phyloP scores from a whole-genome alignment of 2,113 vertebrate genomes.

The Riparia riparia region DNA sequence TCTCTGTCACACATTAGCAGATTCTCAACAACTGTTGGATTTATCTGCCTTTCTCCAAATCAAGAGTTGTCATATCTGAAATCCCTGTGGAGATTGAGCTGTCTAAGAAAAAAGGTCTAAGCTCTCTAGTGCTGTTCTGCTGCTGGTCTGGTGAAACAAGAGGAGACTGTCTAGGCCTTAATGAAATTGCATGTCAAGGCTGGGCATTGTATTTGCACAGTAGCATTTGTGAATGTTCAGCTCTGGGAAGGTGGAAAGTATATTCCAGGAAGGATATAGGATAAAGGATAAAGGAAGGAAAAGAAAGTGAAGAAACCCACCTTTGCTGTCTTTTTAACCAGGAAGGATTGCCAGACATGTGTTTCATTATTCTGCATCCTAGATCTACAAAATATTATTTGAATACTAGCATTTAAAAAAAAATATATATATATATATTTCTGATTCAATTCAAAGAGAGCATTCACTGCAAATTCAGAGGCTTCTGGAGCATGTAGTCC shows the following conservation, averaged over 20 bases:
- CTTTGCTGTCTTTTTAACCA: not conserved
- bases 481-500: not conserved
- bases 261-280: not conserved
- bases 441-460: not conserved
- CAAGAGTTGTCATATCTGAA: not conserved
- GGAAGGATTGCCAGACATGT: not conserved
- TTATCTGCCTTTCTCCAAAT: not conserved
- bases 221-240: not conserved
- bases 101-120: not conserved
- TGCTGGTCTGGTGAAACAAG: not conserved
- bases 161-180: not conserved
- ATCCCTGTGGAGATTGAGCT: not conserved
- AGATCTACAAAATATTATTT: not conserved
- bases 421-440: no score
- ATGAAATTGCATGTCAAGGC: not conserved
- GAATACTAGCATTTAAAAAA: not conserved
- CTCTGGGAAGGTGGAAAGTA: not conserved
- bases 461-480: not conserved
- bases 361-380: not conserved
- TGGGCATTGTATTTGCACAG: not conserved
- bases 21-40: not conserved
- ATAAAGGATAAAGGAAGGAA: no score
- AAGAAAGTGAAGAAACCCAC: not conserved
- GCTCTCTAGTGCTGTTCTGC: not conserved
- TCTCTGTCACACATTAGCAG: not conserved